phyloP scores from a whole-genome alignment of 2,113 vertebrate genomes.

The Alligator mississippiensis region DNA sequence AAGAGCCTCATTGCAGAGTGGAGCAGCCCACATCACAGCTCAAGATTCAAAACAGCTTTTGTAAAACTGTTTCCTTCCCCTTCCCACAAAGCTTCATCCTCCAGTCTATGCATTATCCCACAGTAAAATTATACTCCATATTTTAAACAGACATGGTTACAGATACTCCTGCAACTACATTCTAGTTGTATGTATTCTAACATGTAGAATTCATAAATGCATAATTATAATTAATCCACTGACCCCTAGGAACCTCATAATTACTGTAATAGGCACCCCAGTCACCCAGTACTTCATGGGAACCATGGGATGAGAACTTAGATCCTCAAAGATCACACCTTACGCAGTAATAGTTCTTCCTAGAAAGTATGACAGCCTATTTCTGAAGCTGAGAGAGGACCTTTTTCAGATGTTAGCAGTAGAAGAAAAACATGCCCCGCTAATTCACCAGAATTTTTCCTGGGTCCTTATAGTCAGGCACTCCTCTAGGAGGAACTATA shows the following conservation, averaged over 20 bases:
- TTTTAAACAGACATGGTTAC: conserved; percentile 30
- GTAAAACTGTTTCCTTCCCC: background rate
- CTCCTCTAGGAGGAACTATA: background rate
- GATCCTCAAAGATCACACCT: fast-evolving
- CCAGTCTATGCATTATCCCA: background rate
- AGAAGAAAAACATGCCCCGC: background rate
- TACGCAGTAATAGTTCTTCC: background rate
- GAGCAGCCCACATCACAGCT: background rate
- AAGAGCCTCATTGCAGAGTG: background rate
- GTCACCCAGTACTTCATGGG: background rate
- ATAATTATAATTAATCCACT: background rate
- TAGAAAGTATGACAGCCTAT: background rate
- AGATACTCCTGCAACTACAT: conserved; percentile 37
- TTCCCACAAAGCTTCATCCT: conserved; percentile 5
- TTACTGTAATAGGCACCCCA: background rate
- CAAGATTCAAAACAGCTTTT: background rate
- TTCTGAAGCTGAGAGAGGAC: background rate
- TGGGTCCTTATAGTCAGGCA: background rate
- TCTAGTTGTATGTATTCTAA: background rate
- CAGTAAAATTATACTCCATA: background rate
- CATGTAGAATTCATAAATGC: background rate
- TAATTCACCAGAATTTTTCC: background rate
- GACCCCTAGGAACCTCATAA: background rate
- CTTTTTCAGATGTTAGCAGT: background rate
- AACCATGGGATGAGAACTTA: background rate